Percentiles rank a stretch among this genome's conserved stretches.
phyloP scores from a whole-genome alignment of 23 tunicate species.

The Trididemnum clinides region DNA sequence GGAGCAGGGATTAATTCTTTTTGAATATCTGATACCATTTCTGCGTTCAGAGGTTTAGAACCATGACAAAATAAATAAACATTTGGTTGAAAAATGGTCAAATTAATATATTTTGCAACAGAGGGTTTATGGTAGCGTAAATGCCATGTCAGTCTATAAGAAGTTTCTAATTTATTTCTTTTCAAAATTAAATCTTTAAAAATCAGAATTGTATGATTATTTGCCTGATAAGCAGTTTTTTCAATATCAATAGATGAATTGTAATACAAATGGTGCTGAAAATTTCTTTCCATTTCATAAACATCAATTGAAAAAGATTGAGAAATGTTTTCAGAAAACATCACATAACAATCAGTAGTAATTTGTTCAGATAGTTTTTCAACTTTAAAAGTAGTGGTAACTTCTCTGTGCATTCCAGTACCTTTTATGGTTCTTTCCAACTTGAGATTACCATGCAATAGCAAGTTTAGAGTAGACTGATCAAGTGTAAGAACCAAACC shows the following conservation, averaged over 20 bases:
- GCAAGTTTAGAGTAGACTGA: background rate
- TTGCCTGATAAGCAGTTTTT: constrained; percentile 43
- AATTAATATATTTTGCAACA: background rate
- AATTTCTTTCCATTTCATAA: constrained; percentile 52
- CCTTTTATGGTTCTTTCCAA: background rate
- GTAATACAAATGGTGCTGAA: background rate
- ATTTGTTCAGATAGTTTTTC: background rate
- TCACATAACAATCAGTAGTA: constrained; percentile 1
- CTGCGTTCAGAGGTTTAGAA: no score
- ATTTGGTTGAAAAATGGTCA: background rate
- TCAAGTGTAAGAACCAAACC: background rate
- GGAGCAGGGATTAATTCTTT: no score
- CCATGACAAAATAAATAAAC: background rate
- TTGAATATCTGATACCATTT: no score
- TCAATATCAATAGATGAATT: constrained; percentile 51
- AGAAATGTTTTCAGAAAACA: constrained; percentile 48
- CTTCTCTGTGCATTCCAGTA: background rate
- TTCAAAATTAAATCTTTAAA: background rate
- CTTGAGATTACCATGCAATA: background rate
- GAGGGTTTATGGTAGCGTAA: constrained; percentile 3
- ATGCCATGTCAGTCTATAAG: constrained; percentile 4
- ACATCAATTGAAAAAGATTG: constrained; percentile 68
- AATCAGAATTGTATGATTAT: constrained; percentile 35
- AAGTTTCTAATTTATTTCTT: background rate
- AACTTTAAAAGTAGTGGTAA: background rate